Conservation (phyloP, 2,113 vertebrate species). For the Ginglymostoma cirratum region DNA sequence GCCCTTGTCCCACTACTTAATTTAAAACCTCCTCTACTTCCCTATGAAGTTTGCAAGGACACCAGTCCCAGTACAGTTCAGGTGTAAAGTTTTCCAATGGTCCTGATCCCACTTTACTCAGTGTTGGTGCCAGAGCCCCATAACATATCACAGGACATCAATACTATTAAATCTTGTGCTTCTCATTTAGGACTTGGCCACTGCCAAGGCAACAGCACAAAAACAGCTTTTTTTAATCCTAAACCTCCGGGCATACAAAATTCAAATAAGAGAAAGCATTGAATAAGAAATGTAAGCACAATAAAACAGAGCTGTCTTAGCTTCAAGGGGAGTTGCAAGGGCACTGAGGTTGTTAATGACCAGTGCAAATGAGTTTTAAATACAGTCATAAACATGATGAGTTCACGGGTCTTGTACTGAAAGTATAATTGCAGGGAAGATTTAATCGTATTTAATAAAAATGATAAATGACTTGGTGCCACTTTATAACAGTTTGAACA, state of each 20-base stretch:
- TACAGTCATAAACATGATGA: not conserved
- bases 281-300: not conserved
- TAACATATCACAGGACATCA: not conserved
- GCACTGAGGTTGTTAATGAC: not conserved
- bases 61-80: too few relatives aligned
- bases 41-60: too few relatives aligned
- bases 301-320: not conserved
- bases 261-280: not conserved
- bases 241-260: not conserved
- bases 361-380: not conserved
- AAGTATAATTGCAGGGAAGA: not conserved
- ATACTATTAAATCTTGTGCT: not conserved
- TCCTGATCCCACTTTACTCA: too few relatives aligned
- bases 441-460: not conserved
- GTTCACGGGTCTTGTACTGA: not conserved
- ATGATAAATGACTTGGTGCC: not conserved
- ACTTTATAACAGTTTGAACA: not conserved
- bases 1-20: too few relatives aligned
- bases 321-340: not conserved
- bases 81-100: too few relatives aligned
- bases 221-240: not conserved
- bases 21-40: too few relatives aligned
- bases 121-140: too few relatives aligned
- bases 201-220: not conserved
- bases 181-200: not conserved